Base-by-base conservation (phyloP, 2,113 vertebrate genomes). In the Pungitius pungitius region DNA sequence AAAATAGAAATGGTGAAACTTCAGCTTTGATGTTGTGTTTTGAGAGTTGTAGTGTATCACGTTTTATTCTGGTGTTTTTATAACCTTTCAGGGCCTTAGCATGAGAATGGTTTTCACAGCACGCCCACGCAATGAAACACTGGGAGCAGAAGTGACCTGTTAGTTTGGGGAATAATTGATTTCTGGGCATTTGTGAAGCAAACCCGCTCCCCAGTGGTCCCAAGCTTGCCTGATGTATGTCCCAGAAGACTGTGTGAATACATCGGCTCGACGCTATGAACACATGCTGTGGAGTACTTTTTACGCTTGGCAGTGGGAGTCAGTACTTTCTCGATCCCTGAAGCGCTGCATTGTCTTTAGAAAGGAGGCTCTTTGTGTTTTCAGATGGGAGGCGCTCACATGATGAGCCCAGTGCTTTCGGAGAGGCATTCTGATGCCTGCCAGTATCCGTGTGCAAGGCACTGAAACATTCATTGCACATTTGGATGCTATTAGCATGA, bases 341-440 rank as follows among this genome's bases (percentile, higher is more conserved):
- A 88, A 88, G 90, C 77, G 43, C 39, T 70, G 80, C 87, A 81
- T 92, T 90, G 88, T 91, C 85, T 87, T 87, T 80, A 85, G 81
- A 85, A 87, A 81, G 61, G 57, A 78, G 81, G 65, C 70, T 75
- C 85, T 91, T 87, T 91, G 88, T 88, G 83, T 74, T 75, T 42
- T 74, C 22, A 5, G 77, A 47, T 60, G 73, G 80, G 86, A 83
- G 77, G 63, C 17, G 74, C 85, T 84, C 83, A 78, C 87, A 83
- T 78, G 81, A 84, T 71, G 85, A 89, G 83, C 69, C 64, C 79
- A 75, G 75, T 59, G 70, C 77, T 85, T 87, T 89, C 86, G 83
- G 56, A 65, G 66, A 84, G 75, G 55, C 72, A 71, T 80, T 80
- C 83, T 86, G 78, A 87, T 85, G 76, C 84, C 63, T 85, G 76